Conservation (phyloP, 2,113 vertebrate species). For the Crypturellus undulatus region DNA sequence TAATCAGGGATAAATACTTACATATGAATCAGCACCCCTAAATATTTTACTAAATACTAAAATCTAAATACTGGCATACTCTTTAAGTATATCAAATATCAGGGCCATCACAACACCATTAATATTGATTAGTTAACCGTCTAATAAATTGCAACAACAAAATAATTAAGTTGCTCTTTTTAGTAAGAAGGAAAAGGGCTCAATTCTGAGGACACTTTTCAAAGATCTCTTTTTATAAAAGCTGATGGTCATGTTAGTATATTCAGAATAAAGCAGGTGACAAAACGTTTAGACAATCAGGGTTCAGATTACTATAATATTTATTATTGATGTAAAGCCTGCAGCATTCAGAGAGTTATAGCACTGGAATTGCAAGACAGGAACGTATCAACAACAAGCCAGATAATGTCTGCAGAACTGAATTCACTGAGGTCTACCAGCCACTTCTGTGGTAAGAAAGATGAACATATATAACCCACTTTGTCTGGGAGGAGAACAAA, state of each 20-base stretch:
- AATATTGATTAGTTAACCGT: slow-evolving; percentile 13
- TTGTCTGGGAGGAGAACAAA: not conserved
- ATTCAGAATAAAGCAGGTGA: slow-evolving; percentile 3
- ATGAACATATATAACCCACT: not conserved
- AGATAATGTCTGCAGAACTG: not conserved
- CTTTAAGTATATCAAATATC: not conserved
- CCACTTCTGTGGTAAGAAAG: not conserved
- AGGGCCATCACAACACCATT: slow-evolving; percentile 26
- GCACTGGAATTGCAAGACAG: not conserved
- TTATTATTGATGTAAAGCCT: not conserved
- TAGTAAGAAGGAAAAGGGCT: not conserved
- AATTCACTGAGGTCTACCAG: not conserved
- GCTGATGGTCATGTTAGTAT: not conserved
- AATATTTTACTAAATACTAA: slow-evolving; percentile 22
- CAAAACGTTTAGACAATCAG: not conserved
- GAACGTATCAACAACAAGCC: not conserved
- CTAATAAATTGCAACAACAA: slow-evolving; percentile 7
- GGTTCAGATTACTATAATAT: not conserved
- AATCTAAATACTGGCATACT: slow-evolving; percentile 5
- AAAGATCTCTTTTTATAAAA: not conserved
- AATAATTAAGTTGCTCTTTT: slow-evolving; percentile 3
- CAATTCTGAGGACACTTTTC: not conserved
- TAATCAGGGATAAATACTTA: slow-evolving; percentile 24
- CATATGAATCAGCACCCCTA: slow-evolving; percentile 14
- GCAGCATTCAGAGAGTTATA: not conserved